These are phyloP conservation scores for Oscheius sp. DNA, from an alignment of 2,888 invertebrate species.

Conservation along the genomic window DNA sequence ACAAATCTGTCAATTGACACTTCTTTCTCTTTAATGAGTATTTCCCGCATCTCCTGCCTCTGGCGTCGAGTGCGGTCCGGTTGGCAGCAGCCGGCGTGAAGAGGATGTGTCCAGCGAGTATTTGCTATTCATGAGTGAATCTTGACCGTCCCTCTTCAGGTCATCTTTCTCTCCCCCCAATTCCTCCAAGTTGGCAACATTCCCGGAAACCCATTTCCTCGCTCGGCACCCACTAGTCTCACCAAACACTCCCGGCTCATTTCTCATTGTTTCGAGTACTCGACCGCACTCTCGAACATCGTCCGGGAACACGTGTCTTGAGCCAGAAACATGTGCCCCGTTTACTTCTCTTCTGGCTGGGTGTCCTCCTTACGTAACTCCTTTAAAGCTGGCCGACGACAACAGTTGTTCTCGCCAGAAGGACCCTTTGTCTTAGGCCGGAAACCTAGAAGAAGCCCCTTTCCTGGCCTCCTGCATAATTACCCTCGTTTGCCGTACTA, in stretches of 20 bases:
- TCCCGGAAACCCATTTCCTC: constrained; percentile 22
- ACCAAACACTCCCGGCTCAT: not conserved
- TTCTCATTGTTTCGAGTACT: constrained; percentile 12
- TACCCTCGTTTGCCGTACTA: no score
- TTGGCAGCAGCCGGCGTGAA: constrained; percentile 23
- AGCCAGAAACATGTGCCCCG: constrained; percentile 22
- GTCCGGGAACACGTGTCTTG: constrained; percentile 23
- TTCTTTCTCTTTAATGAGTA: not conserved
- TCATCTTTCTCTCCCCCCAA: not conserved
- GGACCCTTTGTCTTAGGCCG: not conserved
- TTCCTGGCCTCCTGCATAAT: no score
- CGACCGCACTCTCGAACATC: constrained; percentile 23
- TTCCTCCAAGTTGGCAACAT: not conserved
- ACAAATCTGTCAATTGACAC: not conserved
- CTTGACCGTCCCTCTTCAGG: constrained; percentile 22
- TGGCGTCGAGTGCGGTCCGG: constrained; percentile 19
- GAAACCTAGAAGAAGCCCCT: not conserved
- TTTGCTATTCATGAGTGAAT: constrained; percentile 38
- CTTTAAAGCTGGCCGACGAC: constrained; percentile 12
- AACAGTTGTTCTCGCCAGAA: constrained; percentile 18
- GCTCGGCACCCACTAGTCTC: no score
- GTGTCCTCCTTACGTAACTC: constrained; percentile 8
- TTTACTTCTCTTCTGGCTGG: not conserved
- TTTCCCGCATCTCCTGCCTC: not conserved
- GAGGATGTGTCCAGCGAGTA: constrained; percentile 21